Base-by-base conservation (phyloP, 2,113 vertebrate genomes). In the Oryzias javanicus region DNA sequence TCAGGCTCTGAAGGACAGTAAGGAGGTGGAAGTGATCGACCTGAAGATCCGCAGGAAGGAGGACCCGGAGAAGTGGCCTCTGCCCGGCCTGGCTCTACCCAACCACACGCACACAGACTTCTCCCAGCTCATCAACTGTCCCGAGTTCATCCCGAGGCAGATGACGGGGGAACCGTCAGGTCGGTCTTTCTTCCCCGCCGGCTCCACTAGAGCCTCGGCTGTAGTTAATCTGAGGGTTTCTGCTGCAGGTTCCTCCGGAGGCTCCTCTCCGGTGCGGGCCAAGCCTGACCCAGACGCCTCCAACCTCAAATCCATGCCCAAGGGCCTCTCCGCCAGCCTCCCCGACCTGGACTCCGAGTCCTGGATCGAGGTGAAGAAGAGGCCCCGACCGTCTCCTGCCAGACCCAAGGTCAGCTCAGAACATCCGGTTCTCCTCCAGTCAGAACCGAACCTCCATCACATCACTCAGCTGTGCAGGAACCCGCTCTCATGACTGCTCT, bases 311-410 rank as follows among this genome's bases (percentile, higher is more conserved):
- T 95, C 93, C 0, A 94, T 99, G 92, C 95, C 96, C n/a, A 98
- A 96, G 74, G 97, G 97, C 25, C 89, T 99, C 65, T 99, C 97
- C 0, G 95, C 97, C 50, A 98, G 96, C 71, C 90, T 99, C 20
- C 97, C 97, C 0, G 97, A 98, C 79, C 81, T 99, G 76, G 97
- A 99, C 87, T 98, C 96, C 0, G 97, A 98, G 83, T 95, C 93
- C 1, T 99, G 97, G 97, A 99, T 98, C 44, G 97, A 98, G 87
- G 97, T 98, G 55, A 99, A 98, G 89, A 98, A 98, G 88, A 92
- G 96, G 62, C 94, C 97, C 40, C 85, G 97, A 16, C 94, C 96
- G 1, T 98, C 97, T 0, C 96, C 95, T 0, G 93, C 94, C 55
- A 92, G 92, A 74, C 92, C 93, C 47, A 98, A 95, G 94, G 95